Evolutionary conservation across 2,888 invertebrate species (phyloP), one percentile per base, ranked within the genome.

Genomic region (Caenorhabditis plicata): DNA sequence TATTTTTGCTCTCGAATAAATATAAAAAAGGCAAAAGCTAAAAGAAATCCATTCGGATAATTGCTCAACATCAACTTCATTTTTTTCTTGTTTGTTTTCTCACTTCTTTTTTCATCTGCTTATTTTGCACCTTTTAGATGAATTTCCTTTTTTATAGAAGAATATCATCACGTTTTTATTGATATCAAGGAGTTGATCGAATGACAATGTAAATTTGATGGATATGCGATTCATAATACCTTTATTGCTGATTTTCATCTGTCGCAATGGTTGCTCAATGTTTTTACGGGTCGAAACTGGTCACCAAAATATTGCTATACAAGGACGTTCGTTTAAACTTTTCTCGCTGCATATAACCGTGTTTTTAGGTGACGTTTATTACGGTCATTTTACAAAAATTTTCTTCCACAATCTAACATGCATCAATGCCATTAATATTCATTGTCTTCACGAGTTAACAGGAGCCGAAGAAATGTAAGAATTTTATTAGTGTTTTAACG

Each of bases 381-480:
- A 63, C 36, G 68, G 68, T 15, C 64, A 68, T 38, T 68, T 58
- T 32, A 68, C 68, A 25, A 60, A 58, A 26, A 64, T 68, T 13
- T 56, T 60, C 31, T 63, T 68, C 29, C 64, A 68, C 44, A 54
- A 65, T 33, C 32, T 63, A 11, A 64, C 68, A 17, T 68, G 68
- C 45, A 48, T 68, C 22, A 41, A 54, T 8, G 48, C 58, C 1
- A 47, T 68, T 20, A 44, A 62, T 39, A 53, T 68, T 39, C 64
- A 68, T 51, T 68, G 68, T 25, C 44, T 68, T 17, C 57, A 58
- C 47, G 64, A 62, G 36, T 43, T 68, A 25, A 68, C 68, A 13
- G 68, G 68, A 31, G 68, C 68, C 26, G 68, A 68, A 40, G 68
- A 68, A 56, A 68, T 68, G 68, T 68, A 27, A 49, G 62, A 52